phyloP scores from a whole-genome alignment of 1,140 invertebrate genomes.

The Subanguina moxae region DNA sequence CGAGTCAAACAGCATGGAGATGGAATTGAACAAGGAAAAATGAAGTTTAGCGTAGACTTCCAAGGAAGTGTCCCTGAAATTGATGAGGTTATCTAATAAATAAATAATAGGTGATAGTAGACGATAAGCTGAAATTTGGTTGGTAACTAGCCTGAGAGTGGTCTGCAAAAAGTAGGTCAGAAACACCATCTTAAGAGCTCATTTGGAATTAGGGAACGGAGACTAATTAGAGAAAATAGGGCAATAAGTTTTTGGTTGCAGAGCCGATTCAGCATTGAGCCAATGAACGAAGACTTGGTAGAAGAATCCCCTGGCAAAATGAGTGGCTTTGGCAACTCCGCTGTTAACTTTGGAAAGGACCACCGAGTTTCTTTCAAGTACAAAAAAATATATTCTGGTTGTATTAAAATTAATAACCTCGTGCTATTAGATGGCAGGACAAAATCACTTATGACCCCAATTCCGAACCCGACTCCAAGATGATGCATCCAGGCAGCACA shows the following conservation, averaged over 20 bases:
- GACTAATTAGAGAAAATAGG: too few relatives aligned
- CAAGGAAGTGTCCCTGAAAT: conserved; percentile 36
- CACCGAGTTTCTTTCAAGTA: conserved; percentile 24
- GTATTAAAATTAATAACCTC: too few relatives aligned
- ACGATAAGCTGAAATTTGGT: too few relatives aligned
- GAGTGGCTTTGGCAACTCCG: conserved; percentile 32
- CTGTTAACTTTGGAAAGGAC: conserved; percentile 34
- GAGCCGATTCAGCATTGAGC: conserved; percentile 21
- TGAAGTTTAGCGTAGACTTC: conserved; percentile 41
- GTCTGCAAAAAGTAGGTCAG: too few relatives aligned
- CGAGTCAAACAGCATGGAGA: conserved; percentile 30
- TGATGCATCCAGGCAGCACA: conserved; percentile 27
- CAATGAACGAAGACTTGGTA: conserved; percentile 31
- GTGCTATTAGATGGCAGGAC: conserved; percentile 14
- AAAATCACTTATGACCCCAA: conserved; percentile 29
- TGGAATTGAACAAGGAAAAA: conserved; percentile 8
- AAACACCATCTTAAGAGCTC: too few relatives aligned
- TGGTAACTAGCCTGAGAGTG: too few relatives aligned
- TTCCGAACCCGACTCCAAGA: not conserved
- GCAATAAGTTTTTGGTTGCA: not conserved
- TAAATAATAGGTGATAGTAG: too few relatives aligned
- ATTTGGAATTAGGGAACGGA: too few relatives aligned
- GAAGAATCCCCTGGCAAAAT: conserved; percentile 28
- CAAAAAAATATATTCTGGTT: conserved; percentile 6
- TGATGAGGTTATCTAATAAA: conserved; percentile 1